Evolutionary conservation across 2,888 invertebrate genomes (phyloP).

Genomic region (Ganaspis brasiliensis): DNA sequence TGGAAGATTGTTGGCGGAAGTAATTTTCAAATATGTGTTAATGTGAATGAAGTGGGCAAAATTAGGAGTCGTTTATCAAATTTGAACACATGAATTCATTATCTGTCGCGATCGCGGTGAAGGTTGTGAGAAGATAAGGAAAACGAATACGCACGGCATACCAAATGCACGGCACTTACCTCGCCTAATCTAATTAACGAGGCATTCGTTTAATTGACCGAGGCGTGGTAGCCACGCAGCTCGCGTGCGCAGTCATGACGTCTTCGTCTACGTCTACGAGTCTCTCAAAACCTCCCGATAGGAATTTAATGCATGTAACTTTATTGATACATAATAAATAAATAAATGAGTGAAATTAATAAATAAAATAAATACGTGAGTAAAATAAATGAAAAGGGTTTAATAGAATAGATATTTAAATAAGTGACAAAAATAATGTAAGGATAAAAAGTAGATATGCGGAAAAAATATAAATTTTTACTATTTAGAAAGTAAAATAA

Average conservation of each 20-base stretch:
- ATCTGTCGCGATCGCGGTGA: constrained; percentile 34
- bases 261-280: constrained; percentile 35
- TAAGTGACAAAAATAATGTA: too few relatives aligned
- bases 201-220: constrained; percentile 49
- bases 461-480: too few relatives aligned
- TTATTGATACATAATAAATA: neutral
- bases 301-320: neutral
- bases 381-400: too few relatives aligned
- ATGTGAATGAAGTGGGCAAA: neutral
- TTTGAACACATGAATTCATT: constrained; percentile 25
- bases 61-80: constrained; percentile 28
- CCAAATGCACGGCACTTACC: constrained; percentile 37
- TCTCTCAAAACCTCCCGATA: neutral
- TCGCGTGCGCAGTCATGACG: constrained; percentile 34
- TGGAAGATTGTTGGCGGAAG: neutral
- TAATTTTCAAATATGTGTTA: neutral
- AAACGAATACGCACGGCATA: constrained; percentile 12
- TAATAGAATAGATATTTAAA: too few relatives aligned
- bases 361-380: too few relatives aligned
- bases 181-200: constrained; percentile 53
- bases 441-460: too few relatives aligned
- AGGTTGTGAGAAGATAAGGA: constrained; percentile 15
- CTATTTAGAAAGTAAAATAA: too few relatives aligned
- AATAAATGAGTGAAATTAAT: too few relatives aligned
- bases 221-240: constrained; percentile 45